Base-by-base conservation (phyloP, 1,140 invertebrate genomes). In the Drosophila equinoxialis region DNA sequence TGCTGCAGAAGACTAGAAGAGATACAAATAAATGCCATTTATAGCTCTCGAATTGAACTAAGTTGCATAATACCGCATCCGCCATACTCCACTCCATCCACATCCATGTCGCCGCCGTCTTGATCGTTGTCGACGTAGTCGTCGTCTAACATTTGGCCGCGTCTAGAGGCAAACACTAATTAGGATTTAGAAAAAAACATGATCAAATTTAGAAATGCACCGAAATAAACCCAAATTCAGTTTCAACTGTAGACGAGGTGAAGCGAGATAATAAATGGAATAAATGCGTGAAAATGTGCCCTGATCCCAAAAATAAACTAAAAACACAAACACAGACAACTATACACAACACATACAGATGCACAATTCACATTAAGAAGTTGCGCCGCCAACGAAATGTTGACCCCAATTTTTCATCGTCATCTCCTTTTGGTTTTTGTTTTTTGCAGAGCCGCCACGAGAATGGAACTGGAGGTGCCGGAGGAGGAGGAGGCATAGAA, bases 381-480 rank as follows among this genome's bases (percentile, higher is more conserved):
- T 83, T 83, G 80, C 65, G 71, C 75, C 73, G 63, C 75, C 73
- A 60, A 67, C 74, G 71, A 85, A 70, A 75, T 89, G 78, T 81
- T 89, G 77, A 90, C 78, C 86, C 73, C 85, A 78, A 85, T 89
- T 81, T 68, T 71, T 54, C 67, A 81, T 26, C 59, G 74, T 68
- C 62, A 69, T 71, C 42, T 72, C 35, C 48, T 72, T 62, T 63
- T 64, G 51, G 66, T 79, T 81, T 64, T 59, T 71, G 67, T 65
- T 77, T 79, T 77, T 80, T 60, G 80, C 74, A 90, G 89, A 90
- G 87, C 81, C 82, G 86, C 35, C 94, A 94, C 74, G 96, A 96
- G 79, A 94, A 95, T 68, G 81, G 77, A 54, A 81, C 76, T 65
- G 86, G 65, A 45, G 65, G 64, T 5, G 66, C 14, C 3, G 20